Evolutionary conservation across 2,113 vertebrate species (phyloP), one percentile per base, ranked within the genome.

Genomic region (Acanthochromis polyacanthus): DNA sequence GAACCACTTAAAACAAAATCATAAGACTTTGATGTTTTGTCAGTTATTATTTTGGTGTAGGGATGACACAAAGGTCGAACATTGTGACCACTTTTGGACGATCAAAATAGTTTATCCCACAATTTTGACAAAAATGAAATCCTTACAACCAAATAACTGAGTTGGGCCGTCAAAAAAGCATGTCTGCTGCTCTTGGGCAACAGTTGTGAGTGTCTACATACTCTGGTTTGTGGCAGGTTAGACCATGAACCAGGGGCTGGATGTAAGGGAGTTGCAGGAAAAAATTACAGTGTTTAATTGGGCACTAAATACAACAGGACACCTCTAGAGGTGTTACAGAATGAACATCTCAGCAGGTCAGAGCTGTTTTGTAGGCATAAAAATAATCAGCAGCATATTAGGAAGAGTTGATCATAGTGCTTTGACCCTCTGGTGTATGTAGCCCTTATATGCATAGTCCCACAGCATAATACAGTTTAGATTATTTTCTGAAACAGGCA

Each of bases 11-110:
- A 73, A 66, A 46, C 20, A 25, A 46, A 17, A 63, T 57, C 5
- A 63, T 19, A 25, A 66, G 11, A 15, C 2, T 43, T 43, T 20
- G 17, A 43, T 68, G 17, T 28, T 20, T 12, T 62, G 1, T 56
- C 36, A 25, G n/a, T 57, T 59, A 63, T 25, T 51, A 58, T 30
- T 59, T 46, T 69, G 38, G 28, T 74, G 28, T 38, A 28, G 5
- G 1, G 20, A 38, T 4, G 45, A 20, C 40, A 15, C 40, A 43
- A 4, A 43, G 40, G 15, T 8, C 9, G 10, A 36, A 36, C 32
- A 36, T 36, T 43, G 10, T 52, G 50, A 40, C 9, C 32, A 53
- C 20, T 67, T 50, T 9, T 9, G 40, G 64, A 67, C 52, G 30
- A 38, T 38, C 1, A 2, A 0, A 52, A 8, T 36, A 36, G 9